Percentiles rank a stretch among this genome's conserved stretches.
phyloP scores from a whole-genome alignment of 1,140 invertebrate genomes.

The Diorhabda sublineata region DNA sequence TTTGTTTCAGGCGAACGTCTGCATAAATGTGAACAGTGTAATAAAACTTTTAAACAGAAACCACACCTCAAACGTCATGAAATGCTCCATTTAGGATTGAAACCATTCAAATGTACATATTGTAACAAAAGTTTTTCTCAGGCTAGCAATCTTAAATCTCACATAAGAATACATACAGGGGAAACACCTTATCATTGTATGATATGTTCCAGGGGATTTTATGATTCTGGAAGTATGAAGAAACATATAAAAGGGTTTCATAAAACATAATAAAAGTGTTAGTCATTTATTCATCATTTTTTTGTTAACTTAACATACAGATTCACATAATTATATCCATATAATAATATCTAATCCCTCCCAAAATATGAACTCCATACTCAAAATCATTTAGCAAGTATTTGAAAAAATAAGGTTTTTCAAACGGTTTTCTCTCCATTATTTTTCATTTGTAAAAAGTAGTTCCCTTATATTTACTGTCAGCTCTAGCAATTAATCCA shows the following conservation, averaged over 20 bases:
- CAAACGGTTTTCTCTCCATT: too few species aligned
- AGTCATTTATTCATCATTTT: too few species aligned
- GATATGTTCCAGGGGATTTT: slow-evolving; percentile 31
- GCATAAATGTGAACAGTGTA: slow-evolving; percentile 6
- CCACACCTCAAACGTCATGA: slow-evolving; percentile 7
- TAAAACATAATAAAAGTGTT: background rate
- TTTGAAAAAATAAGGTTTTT: too few species aligned
- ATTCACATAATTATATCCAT: too few species aligned
- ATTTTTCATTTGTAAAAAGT: too few species aligned
- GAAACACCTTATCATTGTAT: slow-evolving; percentile 39
- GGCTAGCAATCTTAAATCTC: background rate
- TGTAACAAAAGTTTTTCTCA: slow-evolving; percentile 15
- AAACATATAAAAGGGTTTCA: slow-evolving; percentile 23
- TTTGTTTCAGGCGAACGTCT: slow-evolving; percentile 3
- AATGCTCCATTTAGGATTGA: background rate
- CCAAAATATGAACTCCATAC: too few species aligned
- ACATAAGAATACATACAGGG: slow-evolving; percentile 51
- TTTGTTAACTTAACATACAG: too few species aligned
- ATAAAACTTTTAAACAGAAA: slow-evolving; percentile 13
- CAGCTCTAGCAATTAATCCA: too few species aligned
- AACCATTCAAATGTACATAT: slow-evolving; percentile 4
- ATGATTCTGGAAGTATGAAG: slow-evolving; percentile 29
- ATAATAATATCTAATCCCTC: too few species aligned
- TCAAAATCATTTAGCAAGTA: too few species aligned
- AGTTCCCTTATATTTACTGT: too few species aligned